Conservation (phyloP, 2,888 invertebrate species). For the Mythimna impura region DNA sequence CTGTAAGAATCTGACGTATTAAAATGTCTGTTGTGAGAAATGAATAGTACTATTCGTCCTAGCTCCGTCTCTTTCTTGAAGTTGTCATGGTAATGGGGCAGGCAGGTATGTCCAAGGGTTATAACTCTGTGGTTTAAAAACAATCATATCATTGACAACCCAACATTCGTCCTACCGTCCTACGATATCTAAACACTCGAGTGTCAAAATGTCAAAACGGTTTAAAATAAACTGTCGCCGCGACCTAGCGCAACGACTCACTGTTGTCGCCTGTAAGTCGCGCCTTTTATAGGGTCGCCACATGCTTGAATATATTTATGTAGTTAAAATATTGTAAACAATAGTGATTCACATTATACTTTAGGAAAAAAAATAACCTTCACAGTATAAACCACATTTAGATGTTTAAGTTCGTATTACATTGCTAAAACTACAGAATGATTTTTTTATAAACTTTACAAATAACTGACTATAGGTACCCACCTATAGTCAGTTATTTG, state of each 20-base stretch:
- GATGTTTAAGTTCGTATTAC: not conserved
- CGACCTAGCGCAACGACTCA: constrained; percentile 76
- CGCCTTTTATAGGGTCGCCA: constrained; percentile 49
- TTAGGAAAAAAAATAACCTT: not conserved
- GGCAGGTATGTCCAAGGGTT: not conserved
- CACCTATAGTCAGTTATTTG: not conserved
- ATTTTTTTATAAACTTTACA: too few species aligned
- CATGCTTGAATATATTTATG: not conserved
- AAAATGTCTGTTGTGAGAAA: too few species aligned
- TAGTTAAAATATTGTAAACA: constrained; percentile 19
- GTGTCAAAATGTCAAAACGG: constrained; percentile 66
- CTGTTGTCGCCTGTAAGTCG: constrained; percentile 72
- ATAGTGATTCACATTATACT: constrained; percentile 20
- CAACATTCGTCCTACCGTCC: constrained; percentile 44
- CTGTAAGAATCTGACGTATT: too few species aligned
- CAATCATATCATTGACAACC: constrained; percentile 38
- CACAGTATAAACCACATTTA: not conserved
- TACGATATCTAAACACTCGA: constrained; percentile 47
- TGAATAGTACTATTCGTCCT: too few species aligned
- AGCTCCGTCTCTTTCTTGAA: too few species aligned
- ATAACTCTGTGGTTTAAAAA: not conserved
- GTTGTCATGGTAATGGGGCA: too few species aligned
- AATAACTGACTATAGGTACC: too few species aligned
- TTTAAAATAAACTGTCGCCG: constrained; percentile 69
- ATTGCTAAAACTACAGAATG: not conserved